phyloP scores from a whole-genome alignment of 2,797 vertebrate genomes.

The Tarsius wallacei region DNA sequence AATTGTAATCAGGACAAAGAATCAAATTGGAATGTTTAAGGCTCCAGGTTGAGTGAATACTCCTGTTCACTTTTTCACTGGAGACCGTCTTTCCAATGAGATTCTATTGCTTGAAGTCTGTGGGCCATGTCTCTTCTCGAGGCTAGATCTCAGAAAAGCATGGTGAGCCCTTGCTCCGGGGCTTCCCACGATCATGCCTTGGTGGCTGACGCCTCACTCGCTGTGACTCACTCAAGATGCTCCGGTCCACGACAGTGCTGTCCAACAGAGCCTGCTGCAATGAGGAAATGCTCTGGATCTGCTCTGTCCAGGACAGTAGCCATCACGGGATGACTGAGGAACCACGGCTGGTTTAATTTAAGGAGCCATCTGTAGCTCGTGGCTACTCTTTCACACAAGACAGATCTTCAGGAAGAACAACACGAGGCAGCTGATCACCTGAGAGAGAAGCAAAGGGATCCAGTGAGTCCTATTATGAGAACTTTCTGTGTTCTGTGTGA shows the following conservation, averaged over 20 bases:
- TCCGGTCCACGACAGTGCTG: neutral
- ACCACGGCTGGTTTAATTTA: neutral
- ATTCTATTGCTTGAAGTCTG: neutral
- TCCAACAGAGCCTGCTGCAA: neutral
- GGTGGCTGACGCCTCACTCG: neutral
- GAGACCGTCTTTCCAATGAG: neutral
- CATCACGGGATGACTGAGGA: neutral
- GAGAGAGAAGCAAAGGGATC: neutral
- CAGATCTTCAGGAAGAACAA: neutral
- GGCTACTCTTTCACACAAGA: neutral
- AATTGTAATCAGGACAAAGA: neutral
- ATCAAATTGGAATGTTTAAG: neutral
- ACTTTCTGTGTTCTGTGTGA: neutral
- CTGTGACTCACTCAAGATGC: neutral
- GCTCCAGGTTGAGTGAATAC: neutral
- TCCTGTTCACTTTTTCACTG: neutral
- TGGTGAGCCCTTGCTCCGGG: neutral
- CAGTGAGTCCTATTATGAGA: neutral
- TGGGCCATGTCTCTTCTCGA: neutral
- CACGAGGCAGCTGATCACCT: neutral
- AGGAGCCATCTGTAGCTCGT: neutral
- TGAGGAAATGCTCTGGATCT: neutral
- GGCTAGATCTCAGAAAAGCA: neutral
- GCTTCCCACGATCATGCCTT: neutral
- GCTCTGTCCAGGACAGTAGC: neutral